Base-by-base conservation (phyloP, 2,797 vertebrate genomes). In the Periophthalmus magnuspinnatus region DNA sequence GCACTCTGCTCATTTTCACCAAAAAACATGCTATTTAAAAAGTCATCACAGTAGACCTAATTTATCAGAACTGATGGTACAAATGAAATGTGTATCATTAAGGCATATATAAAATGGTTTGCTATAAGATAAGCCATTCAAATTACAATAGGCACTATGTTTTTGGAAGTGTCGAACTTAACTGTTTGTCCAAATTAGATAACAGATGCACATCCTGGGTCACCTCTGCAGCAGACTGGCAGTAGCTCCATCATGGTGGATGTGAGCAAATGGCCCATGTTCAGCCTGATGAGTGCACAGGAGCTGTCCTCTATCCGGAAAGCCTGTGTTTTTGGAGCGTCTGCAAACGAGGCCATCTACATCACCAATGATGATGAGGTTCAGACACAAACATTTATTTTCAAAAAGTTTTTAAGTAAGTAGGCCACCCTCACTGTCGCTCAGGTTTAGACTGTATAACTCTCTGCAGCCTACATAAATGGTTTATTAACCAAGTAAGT, bases 181-280 rank as follows among this genome's bases (percentile, higher is more conserved):
- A 59, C 14, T 16, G 17, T 59, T 8, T 19, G n/a, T 41, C 13
- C 11, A 36, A 21, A 9, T 13, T 34, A 60, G 58, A 60, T 36
- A 38, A 36, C 9, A 36, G 7, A 74, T 66, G 62, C 56, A 50
- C 56, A 36, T 74, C 50, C 5, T 17, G 62, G 32, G 17, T 67
- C 58, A 19, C 8, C 24, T 64, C 19, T 28, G 0, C 70, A 54
- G 19, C 58, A 22, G 57, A 70, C 57, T 47, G n/a, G 0, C 64
- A 77, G 73, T 22, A 5, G 71, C 22, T 2, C 52, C 90, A 88
- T 83, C 89, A 98, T 97, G 96, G 95, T 97, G 90, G 97, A 99
- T 77, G 94, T 98, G 32, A 95, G 95, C 57, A 97, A 98, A 83
- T 99, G 97, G 97, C 95, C 97, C 11, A 92, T 99, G 74, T 98